These are phyloP conservation scores for Ctenochaetus hawaiiensis DNA, from an alignment of 2,797 vertebrate species.

Conservation along the genomic window DNA sequence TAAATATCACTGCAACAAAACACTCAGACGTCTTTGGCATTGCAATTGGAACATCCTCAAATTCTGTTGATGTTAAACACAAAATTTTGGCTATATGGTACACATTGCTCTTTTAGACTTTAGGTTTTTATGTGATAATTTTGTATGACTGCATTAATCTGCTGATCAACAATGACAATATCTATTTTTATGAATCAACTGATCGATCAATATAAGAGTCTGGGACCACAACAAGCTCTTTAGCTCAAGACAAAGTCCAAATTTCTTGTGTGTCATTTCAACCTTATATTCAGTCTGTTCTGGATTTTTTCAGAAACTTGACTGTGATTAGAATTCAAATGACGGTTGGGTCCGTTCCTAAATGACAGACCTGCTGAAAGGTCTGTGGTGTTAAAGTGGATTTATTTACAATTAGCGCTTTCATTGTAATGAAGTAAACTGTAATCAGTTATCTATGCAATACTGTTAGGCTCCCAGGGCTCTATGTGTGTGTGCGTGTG, in stretches of 20 bases:
- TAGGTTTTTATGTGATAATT: no score
- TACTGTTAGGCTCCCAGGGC: slow-evolving; percentile 25
- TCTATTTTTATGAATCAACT: neutral
- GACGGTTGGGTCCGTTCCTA: neutral
- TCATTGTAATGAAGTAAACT: slow-evolving; percentile 52
- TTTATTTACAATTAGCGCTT: slow-evolving; percentile 39
- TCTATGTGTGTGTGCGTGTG: slow-evolving; percentile 28
- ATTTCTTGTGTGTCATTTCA: neutral
- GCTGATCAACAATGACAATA: neutral
- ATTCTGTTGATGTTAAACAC: no score
- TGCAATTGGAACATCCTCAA: no score
- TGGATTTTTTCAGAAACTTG: neutral
- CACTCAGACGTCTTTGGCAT: no score
- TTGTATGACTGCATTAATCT: neutral
- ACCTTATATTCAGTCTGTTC: neutral
- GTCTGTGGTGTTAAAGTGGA: slow-evolving; percentile 23
- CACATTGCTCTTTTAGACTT: no score
- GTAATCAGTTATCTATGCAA: slow-evolving; percentile 63
- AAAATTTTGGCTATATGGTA: no score
- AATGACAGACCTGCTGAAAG: slow-evolving; percentile 27
- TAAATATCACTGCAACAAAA: no score
- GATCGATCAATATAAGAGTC: no score
- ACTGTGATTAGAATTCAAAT: slow-evolving; percentile 22
- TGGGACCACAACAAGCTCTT: neutral
- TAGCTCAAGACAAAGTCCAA: neutral